These are phyloP conservation scores for Pipistrellus pipistrellus DNA, from an alignment of 2,797 vertebrate genomes.

Conservation along the genomic window DNA sequence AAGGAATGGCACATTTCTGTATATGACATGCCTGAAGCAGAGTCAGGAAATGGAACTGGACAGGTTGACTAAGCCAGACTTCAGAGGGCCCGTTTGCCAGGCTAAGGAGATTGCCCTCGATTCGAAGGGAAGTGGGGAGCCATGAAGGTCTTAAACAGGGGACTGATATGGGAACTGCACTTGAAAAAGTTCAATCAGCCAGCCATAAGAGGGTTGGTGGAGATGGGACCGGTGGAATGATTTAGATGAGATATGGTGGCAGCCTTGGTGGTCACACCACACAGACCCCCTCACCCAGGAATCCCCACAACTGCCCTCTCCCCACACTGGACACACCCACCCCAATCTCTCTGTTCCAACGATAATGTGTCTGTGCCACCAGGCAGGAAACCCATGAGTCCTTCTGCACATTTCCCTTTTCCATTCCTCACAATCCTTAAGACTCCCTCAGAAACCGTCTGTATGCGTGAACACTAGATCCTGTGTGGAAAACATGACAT, in stretches of 20 bases:
- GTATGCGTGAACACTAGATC: background rate
- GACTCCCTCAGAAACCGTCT: background rate
- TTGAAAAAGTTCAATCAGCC: background rate
- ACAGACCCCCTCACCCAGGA: background rate
- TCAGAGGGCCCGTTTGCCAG: background rate
- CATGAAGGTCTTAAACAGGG: background rate
- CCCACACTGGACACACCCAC: background rate
- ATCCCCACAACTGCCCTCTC: background rate
- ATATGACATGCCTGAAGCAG: background rate
- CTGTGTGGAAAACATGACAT: background rate
- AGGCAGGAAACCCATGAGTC: background rate
- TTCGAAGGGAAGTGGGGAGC: background rate
- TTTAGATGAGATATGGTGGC: background rate
- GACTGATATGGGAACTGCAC: background rate
- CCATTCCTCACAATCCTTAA: background rate
- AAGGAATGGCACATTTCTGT: too few species aligned
- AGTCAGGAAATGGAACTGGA: rapidly evolving
- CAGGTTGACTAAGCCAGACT: background rate
- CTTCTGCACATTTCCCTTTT: background rate
- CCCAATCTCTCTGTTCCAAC: background rate
- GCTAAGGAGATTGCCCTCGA: background rate
- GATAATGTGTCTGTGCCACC: background rate
- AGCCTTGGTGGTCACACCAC: background rate
- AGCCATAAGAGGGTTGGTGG: background rate
- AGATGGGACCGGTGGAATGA: background rate